phyloP scores from a whole-genome alignment of 2,797 vertebrate genomes.

The Acipenser ruthenus region DNA sequence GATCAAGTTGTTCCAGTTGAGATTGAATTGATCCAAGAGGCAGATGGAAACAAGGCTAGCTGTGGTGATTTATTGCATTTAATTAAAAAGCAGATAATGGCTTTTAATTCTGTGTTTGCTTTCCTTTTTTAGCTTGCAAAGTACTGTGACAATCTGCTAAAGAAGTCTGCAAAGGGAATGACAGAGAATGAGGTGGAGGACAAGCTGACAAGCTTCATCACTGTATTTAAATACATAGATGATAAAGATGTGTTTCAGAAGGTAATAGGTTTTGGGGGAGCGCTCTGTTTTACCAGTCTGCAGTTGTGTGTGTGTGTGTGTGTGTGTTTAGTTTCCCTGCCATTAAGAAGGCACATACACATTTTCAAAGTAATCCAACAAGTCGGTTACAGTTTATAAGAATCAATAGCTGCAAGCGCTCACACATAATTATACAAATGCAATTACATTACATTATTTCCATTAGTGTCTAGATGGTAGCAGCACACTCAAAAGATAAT shows the following conservation, averaged over 20 bases:
- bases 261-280: conserved; percentile 49
- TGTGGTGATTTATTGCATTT: too few relatives aligned
- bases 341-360: neutral
- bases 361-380: too few relatives aligned
- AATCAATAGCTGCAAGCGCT: too few relatives aligned
- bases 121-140: conserved; percentile 78
- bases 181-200: conserved; percentile 98
- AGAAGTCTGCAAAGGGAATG: conserved; percentile 98
- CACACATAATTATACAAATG: neutral
- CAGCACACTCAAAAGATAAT: too few relatives aligned
- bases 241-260: conserved; percentile 99
- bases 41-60: too few relatives aligned
- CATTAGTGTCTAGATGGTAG: too few relatives aligned
- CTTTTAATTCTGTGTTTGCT: conserved; percentile 11
- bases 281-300: neutral
- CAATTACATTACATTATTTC: too few relatives aligned
- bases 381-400: too few relatives aligned
- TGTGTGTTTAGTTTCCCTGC: neutral
- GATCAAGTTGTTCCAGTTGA: too few relatives aligned
- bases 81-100: too few relatives aligned
- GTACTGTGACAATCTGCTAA: conserved; percentile 98
- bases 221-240: conserved; percentile 97
- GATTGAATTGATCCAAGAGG: too few relatives aligned
- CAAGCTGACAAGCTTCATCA: conserved; percentile 97
- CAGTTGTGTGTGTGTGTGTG: neutral